Base-by-base conservation (phyloP, 2,888 invertebrate species). In the Andricus curvator region DNA sequence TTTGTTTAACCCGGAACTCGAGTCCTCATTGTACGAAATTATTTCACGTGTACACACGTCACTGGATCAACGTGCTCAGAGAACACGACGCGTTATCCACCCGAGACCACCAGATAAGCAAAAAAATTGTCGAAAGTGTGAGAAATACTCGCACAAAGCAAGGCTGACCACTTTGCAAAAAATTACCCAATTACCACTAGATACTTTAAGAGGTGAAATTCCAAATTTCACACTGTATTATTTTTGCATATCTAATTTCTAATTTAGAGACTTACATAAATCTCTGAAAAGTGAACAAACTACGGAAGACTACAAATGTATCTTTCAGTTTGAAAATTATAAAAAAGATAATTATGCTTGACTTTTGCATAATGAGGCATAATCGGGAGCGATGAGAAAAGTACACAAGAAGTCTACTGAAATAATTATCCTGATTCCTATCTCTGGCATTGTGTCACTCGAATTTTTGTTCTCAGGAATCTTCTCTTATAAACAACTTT, bases 1-100 rank as follows among this genome's bases (percentile, higher is more conserved):
- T 85, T 85, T 85, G 84, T 84, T 85, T 84, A 84, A 84, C 83
- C 82, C 84, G 83, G 84, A 85, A 84, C 83, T 81, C 64, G 80
- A 78, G 60, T 62, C 79, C 64, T 77, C 77, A 81, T 81, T 82
- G 83, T 82, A 79, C 83, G 60, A 82, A 83, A 79, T 82, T 67
- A 79, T 25, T 80, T 65, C 66, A 33, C 44, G 41, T 68, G 29
- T 70, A 56, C 78, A 62, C 70, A 62, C 64, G 74, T 74, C 74
- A 29, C 64, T 64, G 77, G 62, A 77, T 65, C 44, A 64, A 77
- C 41, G 65, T 77, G 65, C 65, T 64, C 77, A 48, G 44, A 77
- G 25, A 77, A 48, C 77, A 25, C 65, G 64, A 64, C 44, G 64
- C 77, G 44, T 25, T 77, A 64, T 77, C 64, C 37, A 77, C 37